These are phyloP conservation scores for Smutsia temminckii DNA, from an alignment of 2,797 vertebrate species.

Conservation along the genomic window DNA sequence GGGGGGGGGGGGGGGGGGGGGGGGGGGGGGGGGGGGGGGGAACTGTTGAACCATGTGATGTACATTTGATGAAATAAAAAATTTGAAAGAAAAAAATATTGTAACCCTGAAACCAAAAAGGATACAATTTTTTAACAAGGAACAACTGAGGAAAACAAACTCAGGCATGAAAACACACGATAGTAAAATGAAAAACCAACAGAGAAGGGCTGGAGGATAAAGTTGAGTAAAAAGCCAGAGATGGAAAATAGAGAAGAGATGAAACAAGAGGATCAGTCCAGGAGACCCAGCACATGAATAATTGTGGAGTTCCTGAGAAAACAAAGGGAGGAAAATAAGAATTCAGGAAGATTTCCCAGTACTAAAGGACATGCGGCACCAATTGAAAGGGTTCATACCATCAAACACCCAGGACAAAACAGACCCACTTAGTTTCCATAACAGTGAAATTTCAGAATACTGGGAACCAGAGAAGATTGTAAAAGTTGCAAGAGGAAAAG, in stretches of 20 bases:
- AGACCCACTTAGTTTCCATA: neutral
- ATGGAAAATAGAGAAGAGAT: neutral
- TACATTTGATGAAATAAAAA: no score
- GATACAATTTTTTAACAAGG: neutral
- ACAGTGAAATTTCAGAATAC: neutral
- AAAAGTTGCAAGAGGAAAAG: neutral
- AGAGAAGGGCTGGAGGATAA: neutral
- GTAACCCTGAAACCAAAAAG: neutral
- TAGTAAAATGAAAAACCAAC: neutral
- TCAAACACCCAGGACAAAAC: neutral
- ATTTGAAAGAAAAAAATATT: neutral
- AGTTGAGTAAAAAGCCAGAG: neutral
- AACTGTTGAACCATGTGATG: no score
- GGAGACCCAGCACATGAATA: neutral
- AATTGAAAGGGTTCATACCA: rapidly evolving
- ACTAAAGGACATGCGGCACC: rapidly evolving
- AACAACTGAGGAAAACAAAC: neutral
- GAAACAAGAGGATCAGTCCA: neutral
- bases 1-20: no score
- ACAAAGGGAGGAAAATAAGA: neutral
- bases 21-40: no score
- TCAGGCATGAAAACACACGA: neutral
- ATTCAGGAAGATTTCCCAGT: neutral
- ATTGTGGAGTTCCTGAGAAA: neutral
- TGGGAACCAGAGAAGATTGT: neutral